These are phyloP conservation scores for Epinephelus moara DNA, from an alignment of 2,113 vertebrate genomes.

Conservation along the genomic window DNA sequence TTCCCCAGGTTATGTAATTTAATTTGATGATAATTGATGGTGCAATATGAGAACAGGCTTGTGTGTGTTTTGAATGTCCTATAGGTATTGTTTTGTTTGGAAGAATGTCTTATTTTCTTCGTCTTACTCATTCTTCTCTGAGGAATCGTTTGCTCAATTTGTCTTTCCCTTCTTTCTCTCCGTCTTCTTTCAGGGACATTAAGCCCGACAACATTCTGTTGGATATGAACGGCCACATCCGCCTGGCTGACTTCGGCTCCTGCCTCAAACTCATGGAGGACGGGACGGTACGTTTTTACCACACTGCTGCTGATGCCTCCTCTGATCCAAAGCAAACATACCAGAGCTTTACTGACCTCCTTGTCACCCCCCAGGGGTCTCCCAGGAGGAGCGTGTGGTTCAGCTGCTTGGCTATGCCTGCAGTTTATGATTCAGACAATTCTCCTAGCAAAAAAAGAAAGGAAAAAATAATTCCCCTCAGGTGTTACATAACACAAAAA, in stretches of 20 bases:
- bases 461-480: constrained; percentile 23
- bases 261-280: constrained; percentile 98
- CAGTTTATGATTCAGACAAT: constrained; percentile 56
- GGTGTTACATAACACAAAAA: constrained; percentile 36
- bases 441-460: constrained; percentile 4
- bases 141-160: constrained; percentile 7
- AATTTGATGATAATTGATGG: constrained; percentile 29
- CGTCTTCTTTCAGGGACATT: constrained; percentile 89
- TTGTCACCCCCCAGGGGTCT: constrained; percentile 67
- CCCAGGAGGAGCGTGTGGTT: constrained; percentile 67
- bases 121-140: constrained; percentile 7
- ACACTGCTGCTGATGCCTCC: constrained; percentile 50
- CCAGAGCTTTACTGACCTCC: constrained; percentile 71
- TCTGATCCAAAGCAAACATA: constrained; percentile 67
- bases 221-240: constrained; percentile 99
- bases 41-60: constrained; percentile 14
- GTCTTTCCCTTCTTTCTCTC: not conserved
- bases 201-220: constrained; percentile 98
- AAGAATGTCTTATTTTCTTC: constrained; percentile 25
- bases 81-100: constrained; percentile 52
- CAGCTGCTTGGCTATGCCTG: constrained; percentile 48
- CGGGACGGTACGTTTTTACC: constrained; percentile 90
- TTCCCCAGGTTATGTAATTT: constrained; percentile 40
- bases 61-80: constrained; percentile 35
- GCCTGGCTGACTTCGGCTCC: constrained; percentile 98